Evolutionary conservation across 2,888 invertebrate species (phyloP).

Genomic region (Teleiodes luculella): DNA sequence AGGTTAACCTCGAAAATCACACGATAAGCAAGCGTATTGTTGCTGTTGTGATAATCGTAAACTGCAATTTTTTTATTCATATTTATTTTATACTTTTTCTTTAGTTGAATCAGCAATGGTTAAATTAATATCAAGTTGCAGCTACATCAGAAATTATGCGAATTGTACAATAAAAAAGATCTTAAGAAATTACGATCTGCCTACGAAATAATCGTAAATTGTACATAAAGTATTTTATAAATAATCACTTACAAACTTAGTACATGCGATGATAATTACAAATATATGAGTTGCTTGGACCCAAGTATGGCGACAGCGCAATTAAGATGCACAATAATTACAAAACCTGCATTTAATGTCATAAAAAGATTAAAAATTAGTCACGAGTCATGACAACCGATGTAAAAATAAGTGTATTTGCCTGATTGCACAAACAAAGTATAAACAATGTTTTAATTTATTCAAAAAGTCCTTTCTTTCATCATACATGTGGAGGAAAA

Average conservation of each 20-base stretch:
- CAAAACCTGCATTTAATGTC: slow-evolving; percentile 1
- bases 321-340: slow-evolving; percentile 17
- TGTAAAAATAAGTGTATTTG: not conserved
- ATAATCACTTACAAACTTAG: not conserved
- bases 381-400: not conserved
- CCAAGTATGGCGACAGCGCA: slow-evolving; percentile 16
- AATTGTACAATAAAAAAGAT: slow-evolving; percentile 1
- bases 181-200: slow-evolving; percentile 8
- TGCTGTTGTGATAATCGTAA: no score
- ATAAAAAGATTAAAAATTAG: not conserved
- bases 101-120: not conserved
- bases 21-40: no score
- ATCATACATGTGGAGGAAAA: no score
- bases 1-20: no score
- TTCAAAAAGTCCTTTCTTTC: no score
- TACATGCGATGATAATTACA: slow-evolving; percentile 14
- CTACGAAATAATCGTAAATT: slow-evolving; percentile 15
- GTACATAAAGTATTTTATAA: slow-evolving; percentile 11
- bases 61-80: no score
- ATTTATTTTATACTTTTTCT: not conserved
- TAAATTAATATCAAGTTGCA: not conserved
- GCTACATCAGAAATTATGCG: not conserved
- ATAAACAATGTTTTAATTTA: no score
- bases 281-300: not conserved
- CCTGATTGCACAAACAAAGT: no score